phyloP scores from a whole-genome alignment of 37 sponge, comb jelly and placozoan genomes.

The Dysidea cf. avara region DNA sequence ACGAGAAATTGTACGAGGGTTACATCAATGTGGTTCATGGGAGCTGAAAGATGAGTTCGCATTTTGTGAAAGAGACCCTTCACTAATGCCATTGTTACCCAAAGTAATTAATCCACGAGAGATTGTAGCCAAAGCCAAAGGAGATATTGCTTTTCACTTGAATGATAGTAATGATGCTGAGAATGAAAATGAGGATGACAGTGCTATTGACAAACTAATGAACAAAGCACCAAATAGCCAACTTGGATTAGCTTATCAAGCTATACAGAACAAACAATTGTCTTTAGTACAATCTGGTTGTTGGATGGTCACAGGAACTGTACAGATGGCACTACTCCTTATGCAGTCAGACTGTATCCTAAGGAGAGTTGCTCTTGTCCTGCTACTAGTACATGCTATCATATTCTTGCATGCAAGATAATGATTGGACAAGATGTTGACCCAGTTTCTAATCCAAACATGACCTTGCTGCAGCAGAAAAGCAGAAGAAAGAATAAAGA shows the following conservation, averaged over 20 bases:
- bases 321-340: constrained; percentile 5
- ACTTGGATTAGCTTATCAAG: constrained; percentile 4
- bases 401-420: constrained; percentile 14
- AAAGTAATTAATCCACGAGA: constrained; percentile 1
- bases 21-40: constrained; percentile 23
- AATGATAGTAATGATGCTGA: too few species aligned
- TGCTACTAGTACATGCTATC: constrained; percentile 20
- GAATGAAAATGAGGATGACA: too few species aligned
- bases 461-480: neutral
- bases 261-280: constrained; percentile 1
- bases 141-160: too few species aligned
- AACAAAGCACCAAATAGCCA: neutral
- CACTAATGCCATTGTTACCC: too few species aligned
- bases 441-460: neutral
- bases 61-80: constrained; percentile 3
- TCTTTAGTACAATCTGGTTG: constrained; percentile 9
- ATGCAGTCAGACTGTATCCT: constrained; percentile 11
- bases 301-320: constrained; percentile 16
- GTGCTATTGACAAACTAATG: too few species aligned
- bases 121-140: constrained; percentile 3
- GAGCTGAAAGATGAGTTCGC: constrained; percentile 11
- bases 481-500: constrained; percentile 13
- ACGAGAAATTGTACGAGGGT: constrained; percentile 10
- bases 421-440: constrained; percentile 8
- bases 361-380: constrained; percentile 16